phyloP scores from a whole-genome alignment of 1,140 invertebrate species.

The Pachypeltis micranthus region DNA sequence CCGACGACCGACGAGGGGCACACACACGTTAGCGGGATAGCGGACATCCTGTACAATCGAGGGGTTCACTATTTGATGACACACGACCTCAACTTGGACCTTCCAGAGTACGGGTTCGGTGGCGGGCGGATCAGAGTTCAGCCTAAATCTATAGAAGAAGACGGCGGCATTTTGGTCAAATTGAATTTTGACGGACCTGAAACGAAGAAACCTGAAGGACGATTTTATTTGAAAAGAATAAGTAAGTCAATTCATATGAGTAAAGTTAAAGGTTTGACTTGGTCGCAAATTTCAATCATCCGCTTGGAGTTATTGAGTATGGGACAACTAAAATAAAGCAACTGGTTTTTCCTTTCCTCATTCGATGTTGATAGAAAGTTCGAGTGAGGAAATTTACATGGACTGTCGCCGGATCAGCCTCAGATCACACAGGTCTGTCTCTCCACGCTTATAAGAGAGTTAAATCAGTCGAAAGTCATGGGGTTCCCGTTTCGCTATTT shows the following conservation, averaged over 20 bases:
- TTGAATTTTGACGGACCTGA: conserved; percentile 42
- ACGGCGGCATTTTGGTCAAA: conserved; percentile 55
- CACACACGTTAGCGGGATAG: conserved; percentile 49
- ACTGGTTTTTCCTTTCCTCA: no score
- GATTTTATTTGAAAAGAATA: conserved; percentile 58
- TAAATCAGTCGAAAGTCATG: no score
- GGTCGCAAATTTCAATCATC: no score
- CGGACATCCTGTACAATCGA: conserved; percentile 51
- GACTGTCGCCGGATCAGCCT: no score
- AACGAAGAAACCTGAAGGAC: conserved; percentile 34
- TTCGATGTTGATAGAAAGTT: no score
- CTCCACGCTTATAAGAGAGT: no score
- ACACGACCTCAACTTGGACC: conserved; percentile 53
- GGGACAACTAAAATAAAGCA: no score
- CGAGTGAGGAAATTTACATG: no score
- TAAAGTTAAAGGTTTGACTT: no score
- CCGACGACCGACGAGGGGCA: conserved; percentile 35
- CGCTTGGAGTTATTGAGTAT: no score
- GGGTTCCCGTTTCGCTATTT: no score
- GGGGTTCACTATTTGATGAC: conserved; percentile 59
- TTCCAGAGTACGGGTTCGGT: conserved; percentile 57
- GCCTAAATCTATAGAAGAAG: conserved; percentile 49
- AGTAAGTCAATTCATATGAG: conserved; percentile 42
- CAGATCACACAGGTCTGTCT: no score
- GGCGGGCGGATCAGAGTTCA: conserved; percentile 56